Evolutionary conservation across 2,888 invertebrate genomes (phyloP), one percentile per base, ranked within the genome.

Genomic region (Dryobota labecula): DNA sequence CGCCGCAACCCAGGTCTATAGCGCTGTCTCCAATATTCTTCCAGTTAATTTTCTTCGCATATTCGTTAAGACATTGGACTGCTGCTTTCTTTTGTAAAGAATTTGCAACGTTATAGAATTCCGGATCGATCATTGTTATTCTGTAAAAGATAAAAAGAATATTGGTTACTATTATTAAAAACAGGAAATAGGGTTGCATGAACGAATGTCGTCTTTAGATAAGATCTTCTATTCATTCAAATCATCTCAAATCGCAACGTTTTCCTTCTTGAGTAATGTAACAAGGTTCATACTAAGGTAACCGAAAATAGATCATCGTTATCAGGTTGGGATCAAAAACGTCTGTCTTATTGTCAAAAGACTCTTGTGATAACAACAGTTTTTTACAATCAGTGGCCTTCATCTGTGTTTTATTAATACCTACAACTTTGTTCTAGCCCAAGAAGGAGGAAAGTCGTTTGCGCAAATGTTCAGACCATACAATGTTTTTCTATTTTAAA

Each of bases 1-100:
- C 97, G 0, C 98, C 98, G 73, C 97, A 97, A 0, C 98, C 98
- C 27, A 98, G 95, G 85, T 80, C 85, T 43, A 97, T 86, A 24
- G 97, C 88, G 8, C 91, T 90, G 56, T 92, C 90, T 51, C 77
- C 85, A 69, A 95, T 93, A 18, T 90, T 83, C 58, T 94, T 93
- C 97, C 97, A 97, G 68, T 96, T 93, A 47, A 97, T 92, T 78
- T 95, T 91, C 30, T 93, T 90, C 13, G 96, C 91, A 88, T 97
- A 97, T 86, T 97, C 97, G n/a, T 97, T 96, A 45, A 98, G 90
- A 7, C 97, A 96, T 74, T 97, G 96, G 5, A 94, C 89, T 15
- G 92, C 91, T 65, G 91, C 90, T 41, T 96, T 95, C 67, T 96
- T 96, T 90, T 98, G 98, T 75, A 98, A 90, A 47, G 94, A 95